Percentiles rank a stretch among this genome's conserved stretches.
Conservation (phyloP, 2,113 vertebrate species). For the Coptodon bakossiorum region DNA sequence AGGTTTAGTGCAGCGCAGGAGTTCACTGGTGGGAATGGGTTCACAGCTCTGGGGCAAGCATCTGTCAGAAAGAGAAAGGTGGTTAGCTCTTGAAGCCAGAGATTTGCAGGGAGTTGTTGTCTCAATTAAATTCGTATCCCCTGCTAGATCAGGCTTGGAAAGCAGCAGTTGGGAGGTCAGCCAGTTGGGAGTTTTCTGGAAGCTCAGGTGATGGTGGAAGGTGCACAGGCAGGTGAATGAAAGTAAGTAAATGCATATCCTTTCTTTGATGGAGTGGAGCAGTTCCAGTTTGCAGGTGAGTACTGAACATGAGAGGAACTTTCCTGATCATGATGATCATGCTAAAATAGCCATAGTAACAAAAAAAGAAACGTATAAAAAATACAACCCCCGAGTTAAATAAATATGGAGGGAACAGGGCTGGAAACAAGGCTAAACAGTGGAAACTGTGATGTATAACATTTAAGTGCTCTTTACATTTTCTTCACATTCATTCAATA, state of each 20-base stretch:
- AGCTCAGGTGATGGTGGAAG: neutral
- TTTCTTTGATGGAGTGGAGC: neutral
- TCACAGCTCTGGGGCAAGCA: neutral
- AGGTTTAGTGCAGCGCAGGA: neutral
- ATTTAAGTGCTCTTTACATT: neutral
- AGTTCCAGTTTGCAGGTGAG: neutral
- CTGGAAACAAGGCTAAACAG: neutral
- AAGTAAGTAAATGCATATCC: neutral
- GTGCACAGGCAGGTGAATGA: neutral
- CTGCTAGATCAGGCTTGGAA: neutral
- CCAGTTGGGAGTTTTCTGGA: neutral
- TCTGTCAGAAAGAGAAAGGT: neutral
- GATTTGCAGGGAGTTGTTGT: neutral
- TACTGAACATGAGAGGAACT: neutral
- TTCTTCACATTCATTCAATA: neutral
- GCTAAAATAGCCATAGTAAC: neutral
- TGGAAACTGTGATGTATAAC: neutral
- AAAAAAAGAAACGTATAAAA: fast-evolving
- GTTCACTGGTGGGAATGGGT: neutral
- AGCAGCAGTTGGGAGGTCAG: neutral
- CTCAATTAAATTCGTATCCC: neutral
- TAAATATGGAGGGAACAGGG: neutral
- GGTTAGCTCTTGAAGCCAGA: neutral
- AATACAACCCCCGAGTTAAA: neutral
- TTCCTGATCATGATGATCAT: neutral